A percentile compares a stretch with the other conserved stretches of the same genome.
phyloP scores from a whole-genome alignment of 2,888 invertebrate species.

The Nomada ferruginata region DNA sequence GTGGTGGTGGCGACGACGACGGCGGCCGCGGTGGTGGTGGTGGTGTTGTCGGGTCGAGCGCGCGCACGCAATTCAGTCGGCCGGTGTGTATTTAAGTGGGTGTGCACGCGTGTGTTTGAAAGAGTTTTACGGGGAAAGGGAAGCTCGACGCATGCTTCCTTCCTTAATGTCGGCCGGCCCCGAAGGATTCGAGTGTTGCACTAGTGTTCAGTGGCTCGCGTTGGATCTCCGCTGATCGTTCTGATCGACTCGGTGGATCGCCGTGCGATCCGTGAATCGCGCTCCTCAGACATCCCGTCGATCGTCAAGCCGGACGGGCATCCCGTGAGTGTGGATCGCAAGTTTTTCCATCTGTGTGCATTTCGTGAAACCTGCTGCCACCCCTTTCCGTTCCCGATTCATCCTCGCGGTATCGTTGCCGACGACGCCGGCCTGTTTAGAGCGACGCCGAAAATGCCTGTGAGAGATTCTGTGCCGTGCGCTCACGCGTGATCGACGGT shows the following conservation, averaged over 20 bases:
- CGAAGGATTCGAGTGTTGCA: slow-evolving; percentile 53
- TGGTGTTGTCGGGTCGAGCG: background rate
- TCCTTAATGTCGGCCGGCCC: slow-evolving; percentile 54
- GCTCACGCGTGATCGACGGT: too few relatives aligned
- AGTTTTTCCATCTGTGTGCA: background rate
- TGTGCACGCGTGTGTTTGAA: slow-evolving; percentile 42
- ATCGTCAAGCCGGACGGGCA: background rate
- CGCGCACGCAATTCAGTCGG: slow-evolving; percentile 11
- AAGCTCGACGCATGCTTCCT: slow-evolving; percentile 74
- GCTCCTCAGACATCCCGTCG: background rate
- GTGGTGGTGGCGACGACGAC: background rate
- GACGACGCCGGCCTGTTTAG: background rate
- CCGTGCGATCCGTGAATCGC: slow-evolving; percentile 33
- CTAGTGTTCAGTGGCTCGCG: slow-evolving; percentile 57
- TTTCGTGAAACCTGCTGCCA: background rate
- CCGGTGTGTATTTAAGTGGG: slow-evolving; percentile 50
- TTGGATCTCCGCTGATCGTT: slow-evolving; percentile 60
- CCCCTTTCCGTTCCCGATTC: background rate
- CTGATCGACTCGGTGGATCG: slow-evolving; percentile 28
- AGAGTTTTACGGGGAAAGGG: slow-evolving; percentile 61
- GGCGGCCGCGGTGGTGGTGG: background rate
- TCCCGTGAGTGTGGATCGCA: slow-evolving; percentile 24
- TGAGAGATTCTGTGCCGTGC: too few relatives aligned
- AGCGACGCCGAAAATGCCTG: too few relatives aligned
- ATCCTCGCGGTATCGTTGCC: background rate